Conservation (phyloP, 2,888 invertebrate species). For the Diachrysia chrysitis region DNA sequence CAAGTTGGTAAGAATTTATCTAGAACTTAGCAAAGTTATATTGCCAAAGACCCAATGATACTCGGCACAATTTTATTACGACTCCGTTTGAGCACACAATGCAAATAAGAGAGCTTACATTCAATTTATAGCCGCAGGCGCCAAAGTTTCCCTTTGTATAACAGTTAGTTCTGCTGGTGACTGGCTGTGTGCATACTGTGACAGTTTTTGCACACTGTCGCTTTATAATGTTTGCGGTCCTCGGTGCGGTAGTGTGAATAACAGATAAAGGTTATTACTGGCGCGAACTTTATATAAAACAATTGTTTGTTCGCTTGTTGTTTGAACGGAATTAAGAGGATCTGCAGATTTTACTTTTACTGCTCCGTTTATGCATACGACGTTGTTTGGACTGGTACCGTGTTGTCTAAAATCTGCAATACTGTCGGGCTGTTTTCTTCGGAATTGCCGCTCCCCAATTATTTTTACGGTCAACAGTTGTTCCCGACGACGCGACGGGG, state of each 20-base stretch:
- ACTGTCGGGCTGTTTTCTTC: conserved; percentile 34
- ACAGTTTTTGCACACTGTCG: conserved; percentile 65
- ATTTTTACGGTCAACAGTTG: conserved; percentile 50
- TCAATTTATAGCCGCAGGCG: conserved; percentile 72
- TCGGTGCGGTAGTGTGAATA: conserved; percentile 60
- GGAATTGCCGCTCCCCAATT: conserved; percentile 40
- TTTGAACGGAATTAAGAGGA: conserved; percentile 55
- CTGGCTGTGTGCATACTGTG: conserved; percentile 60
- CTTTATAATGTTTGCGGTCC: conserved; percentile 56
- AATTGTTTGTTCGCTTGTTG: conserved; percentile 62
- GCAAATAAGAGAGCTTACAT: conserved; percentile 76
- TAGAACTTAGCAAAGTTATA: conserved; percentile 36
- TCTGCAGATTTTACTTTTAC: conserved; percentile 58
- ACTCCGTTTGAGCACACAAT: conserved; percentile 63
- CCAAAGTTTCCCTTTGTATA: conserved; percentile 70
- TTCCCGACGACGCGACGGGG: conserved; percentile 31
- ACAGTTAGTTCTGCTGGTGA: conserved; percentile 62
- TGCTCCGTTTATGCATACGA: conserved; percentile 45
- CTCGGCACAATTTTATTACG: conserved; percentile 58
- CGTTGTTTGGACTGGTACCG: conserved; percentile 32
- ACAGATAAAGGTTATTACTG: conserved; percentile 64
- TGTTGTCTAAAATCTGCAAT: conserved; percentile 39
- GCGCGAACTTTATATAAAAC: conserved; percentile 61
- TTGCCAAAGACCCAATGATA: conserved; percentile 38
- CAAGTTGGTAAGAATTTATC: conserved; percentile 52